Evolutionary conservation across 35 echinoderm and acorn worm species (phyloP).

Genomic region (Ophioderma brevispina): DNA sequence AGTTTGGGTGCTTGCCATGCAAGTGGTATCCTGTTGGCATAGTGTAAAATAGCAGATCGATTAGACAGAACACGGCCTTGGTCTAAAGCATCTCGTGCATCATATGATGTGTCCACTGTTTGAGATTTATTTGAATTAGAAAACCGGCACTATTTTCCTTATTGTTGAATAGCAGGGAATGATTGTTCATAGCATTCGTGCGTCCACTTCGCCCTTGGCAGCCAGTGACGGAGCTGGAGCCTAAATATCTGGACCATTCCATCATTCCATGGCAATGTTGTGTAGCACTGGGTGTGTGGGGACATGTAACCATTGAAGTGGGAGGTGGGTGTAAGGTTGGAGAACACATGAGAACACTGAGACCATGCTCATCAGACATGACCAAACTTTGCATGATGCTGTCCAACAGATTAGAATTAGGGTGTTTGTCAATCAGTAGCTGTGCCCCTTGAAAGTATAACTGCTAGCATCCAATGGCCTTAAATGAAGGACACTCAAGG

Average conservation of each 20-base stretch:
- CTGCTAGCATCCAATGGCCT: not conserved
- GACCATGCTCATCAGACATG: not conserved
- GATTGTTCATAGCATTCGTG: not conserved
- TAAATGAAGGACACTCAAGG: not conserved
- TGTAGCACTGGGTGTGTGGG: not conserved
- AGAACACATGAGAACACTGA: not conserved
- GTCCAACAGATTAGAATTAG: not conserved
- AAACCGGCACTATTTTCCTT: not conserved
- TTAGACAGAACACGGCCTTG: not conserved
- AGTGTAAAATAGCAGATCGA: not conserved
- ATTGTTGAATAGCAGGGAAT: not conserved
- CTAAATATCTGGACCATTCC: not conserved
- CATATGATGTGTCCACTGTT: not conserved
- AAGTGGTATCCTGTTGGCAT: not conserved
- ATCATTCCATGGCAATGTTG: not conserved
- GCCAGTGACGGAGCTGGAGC: not conserved
- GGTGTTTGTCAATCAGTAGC: not conserved
- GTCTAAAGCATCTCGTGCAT: not conserved
- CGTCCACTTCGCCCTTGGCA: not conserved
- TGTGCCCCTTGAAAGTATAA: not conserved
- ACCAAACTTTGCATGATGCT: not conserved
- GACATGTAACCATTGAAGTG: not conserved
- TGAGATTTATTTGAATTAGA: not conserved
- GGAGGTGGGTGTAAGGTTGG: not conserved
- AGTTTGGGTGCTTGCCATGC: not conserved